A percentile compares a stretch with the other conserved stretches of the same genome.
Conservation (phyloP, 2,113 vertebrate genomes). For the Dicerorhinus sumatrensis region DNA sequence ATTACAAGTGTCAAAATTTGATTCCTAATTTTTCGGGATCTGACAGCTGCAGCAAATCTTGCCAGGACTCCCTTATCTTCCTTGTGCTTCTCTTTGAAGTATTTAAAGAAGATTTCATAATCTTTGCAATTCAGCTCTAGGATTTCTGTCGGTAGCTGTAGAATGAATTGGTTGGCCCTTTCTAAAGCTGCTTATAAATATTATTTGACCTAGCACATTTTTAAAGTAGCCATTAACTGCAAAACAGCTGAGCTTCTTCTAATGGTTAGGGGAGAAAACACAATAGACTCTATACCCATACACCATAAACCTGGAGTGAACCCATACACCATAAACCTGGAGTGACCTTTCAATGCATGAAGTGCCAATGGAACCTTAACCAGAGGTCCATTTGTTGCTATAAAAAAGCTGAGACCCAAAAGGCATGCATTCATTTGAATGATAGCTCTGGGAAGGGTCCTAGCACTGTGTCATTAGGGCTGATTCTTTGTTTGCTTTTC, state of each 20-base stretch:
- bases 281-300: background rate
- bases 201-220: constrained; percentile 65
- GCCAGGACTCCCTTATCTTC: constrained; percentile 84
- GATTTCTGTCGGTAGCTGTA: constrained; percentile 70
- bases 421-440: constrained; percentile 53
- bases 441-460: constrained; percentile 22
- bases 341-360: constrained; percentile 73
- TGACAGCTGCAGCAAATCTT: constrained; percentile 86
- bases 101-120: constrained; percentile 81
- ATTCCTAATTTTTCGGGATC: constrained; percentile 85
- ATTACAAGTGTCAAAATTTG: constrained; percentile 86
- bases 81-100: constrained; percentile 79
- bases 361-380: constrained; percentile 59
- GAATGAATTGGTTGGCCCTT: constrained; percentile 66
- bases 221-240: constrained; percentile 30
- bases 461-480: background rate
- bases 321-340: constrained; percentile 60
- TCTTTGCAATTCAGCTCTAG: constrained; percentile 77
- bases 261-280: constrained; percentile 50
- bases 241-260: constrained; percentile 59
- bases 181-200: constrained; percentile 70
- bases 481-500: constrained; percentile 19
- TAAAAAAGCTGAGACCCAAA: constrained; percentile 44
- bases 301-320: constrained; percentile 69
- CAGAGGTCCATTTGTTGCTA: constrained; percentile 55